Base-by-base conservation (phyloP, 2,888 invertebrate species). In the Punctoribates punctum region DNA sequence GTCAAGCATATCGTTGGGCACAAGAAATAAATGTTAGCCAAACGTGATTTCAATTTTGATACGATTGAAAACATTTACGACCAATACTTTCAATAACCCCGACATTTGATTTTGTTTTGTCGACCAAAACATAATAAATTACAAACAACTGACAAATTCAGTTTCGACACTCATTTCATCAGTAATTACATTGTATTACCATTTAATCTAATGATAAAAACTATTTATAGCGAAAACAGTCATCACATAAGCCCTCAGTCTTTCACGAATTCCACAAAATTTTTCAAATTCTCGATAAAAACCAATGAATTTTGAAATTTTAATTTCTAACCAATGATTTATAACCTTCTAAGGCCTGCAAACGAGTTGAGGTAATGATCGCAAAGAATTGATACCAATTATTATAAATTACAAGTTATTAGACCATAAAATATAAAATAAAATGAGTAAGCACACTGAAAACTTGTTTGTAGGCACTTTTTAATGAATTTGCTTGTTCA, bases 131-230 rank as follows among this genome's bases (percentile, higher is more conserved):
- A 57, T 29, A 65, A 65, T 65, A 65, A 65, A 65, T 65, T 27
- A n/a, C 65, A 65, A 65, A 65, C 65, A 34, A 65, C 29, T 65
- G 65, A 65, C 65, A 65, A 65, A 65, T 65, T 65, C n/a, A 17
- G 65, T 65, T 27, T 57, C 27, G 11, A 17, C 65, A 34, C 65
- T 65, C 8, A 65, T 65, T 65, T 65, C 29, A 65, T 29, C 29
- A 11, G 29, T 29, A 65, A 34, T 65, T 65, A 34, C 34, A 65
- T 65, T 27, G 15, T 34, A 65, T 27, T 27, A 65, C 17, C 34
- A 65, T 65, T 65, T 65, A 65, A 65, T 65, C 34, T 13, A 65
- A 29, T 65, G 34, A 65, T 29, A 34, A 65, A 34, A 57, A 57
- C 23, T 51, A 23, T 57, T 23, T 57, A 57, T 57, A 57, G 51